phyloP scores from a whole-genome alignment of 2,888 invertebrate species.

The Leucozona laternaria region DNA sequence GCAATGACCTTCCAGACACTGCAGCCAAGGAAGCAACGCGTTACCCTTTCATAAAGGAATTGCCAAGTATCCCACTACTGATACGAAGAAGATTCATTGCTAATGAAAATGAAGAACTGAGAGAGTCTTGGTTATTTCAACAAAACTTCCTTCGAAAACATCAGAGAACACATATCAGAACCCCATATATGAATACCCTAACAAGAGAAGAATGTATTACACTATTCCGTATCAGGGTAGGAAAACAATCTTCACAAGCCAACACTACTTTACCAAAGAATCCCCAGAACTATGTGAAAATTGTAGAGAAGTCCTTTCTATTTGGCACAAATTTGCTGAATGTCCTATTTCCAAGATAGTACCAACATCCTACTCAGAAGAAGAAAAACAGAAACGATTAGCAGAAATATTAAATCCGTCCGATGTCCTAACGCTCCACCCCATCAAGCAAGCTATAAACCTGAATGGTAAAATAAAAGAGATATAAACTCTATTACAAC shows the following conservation, averaged over 20 bases:
- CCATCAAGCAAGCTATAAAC: too few relatives aligned
- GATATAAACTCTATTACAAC: too few relatives aligned
- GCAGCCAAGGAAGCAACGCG: background rate
- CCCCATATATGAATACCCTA: background rate
- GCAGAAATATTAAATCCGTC: too few relatives aligned
- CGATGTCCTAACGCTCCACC: too few relatives aligned
- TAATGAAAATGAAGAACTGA: background rate
- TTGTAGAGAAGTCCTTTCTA: constrained; percentile 8
- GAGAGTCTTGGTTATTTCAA: background rate
- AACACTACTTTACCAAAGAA: background rate
- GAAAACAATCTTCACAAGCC: background rate
- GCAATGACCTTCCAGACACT: background rate
- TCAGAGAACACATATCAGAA: background rate
- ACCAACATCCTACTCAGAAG: too few relatives aligned
- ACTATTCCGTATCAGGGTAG: background rate
- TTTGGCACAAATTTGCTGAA: too few relatives aligned
- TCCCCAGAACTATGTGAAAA: background rate
- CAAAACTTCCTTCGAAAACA: constrained; percentile 7
- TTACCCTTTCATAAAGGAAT: background rate
- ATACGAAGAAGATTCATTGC: background rate
- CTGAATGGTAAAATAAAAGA: too few relatives aligned
- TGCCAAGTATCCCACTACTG: background rate
- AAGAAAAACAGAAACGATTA: too few relatives aligned
- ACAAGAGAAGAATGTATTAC: background rate
- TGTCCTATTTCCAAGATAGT: too few relatives aligned